Evolutionary conservation across 2,113 vertebrate species (phyloP), one percentile per base, ranked within the genome.

Genomic region (Pollachius pollachius): DNA sequence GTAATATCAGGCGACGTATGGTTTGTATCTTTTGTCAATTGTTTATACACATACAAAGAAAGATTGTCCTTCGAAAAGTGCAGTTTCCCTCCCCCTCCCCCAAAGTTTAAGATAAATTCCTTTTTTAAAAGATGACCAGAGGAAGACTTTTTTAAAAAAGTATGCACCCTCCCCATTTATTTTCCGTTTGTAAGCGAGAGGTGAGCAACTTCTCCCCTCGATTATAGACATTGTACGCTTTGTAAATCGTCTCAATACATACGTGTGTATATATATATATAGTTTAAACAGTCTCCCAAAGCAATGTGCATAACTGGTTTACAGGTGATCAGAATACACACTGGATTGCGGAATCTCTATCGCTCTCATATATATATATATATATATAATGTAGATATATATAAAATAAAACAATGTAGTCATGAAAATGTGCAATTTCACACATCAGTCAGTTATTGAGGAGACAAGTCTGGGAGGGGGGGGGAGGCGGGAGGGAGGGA

Each of bases 11-110:
- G 88, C 88, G 85, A 90, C 89, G 88, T 88, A 73, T 80, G 41
- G 41, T 48, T 48, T 13, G 41, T 48, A 12, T 48, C 37, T 87
- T 87, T 88, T 72, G 71, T 79, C 74, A 89, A 88, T 58, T 77
- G 87, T 77, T 88, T 87, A 87, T 89, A 93, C 86, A 89, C 80
- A 87, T 93, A 93, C 88, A 91, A 93, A 93, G 92, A 90, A 93
- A 89, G 92, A 93, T 93, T 93, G 92, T 93, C 92, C 92, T 93
- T 93, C 92, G 91, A 92, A 93, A 93, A 93, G 92, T 93, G 92
- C 92, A 91, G 90, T 90, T 90, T 84, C 88, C 89, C 86, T 13
- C 62, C 11, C 88, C 89, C 86, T 13, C 62, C 11, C 85, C 67
- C 52, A 86, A 85, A 81, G 86, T 85, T 66, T 88, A 89, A 88